Evolutionary conservation across 92 coral and sea anemone genomes (phyloP).

Genomic region (Zoanthus gigantus): DNA sequence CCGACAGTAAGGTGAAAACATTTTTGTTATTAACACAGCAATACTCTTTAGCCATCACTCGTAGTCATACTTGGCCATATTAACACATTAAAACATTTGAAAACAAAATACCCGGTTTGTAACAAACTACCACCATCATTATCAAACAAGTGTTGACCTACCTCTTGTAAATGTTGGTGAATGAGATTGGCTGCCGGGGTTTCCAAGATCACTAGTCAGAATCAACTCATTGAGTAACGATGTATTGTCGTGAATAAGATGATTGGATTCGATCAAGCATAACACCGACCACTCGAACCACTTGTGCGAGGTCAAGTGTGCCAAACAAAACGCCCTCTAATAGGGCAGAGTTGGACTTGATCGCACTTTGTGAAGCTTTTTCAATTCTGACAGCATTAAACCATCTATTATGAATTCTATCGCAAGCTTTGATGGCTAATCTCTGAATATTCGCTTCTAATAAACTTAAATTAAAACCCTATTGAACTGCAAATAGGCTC

Average conservation of each 20-base stretch:
- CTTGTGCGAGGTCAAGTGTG: slow-evolving; percentile 79
- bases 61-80: not conserved
- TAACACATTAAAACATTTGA: not conserved
- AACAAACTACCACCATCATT: not conserved
- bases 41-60: not conserved
- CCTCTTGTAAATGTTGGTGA: slow-evolving; percentile 24
- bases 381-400: slow-evolving; percentile 47
- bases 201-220: slow-evolving; percentile 10
- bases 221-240: not conserved
- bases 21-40: slow-evolving; percentile 72
- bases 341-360: slow-evolving; percentile 35
- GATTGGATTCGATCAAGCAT: not conserved
- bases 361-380: slow-evolving; percentile 60
- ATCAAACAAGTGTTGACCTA: slow-evolving; percentile 1
- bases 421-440: slow-evolving; percentile 77
- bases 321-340: slow-evolving; percentile 48
- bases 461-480: slow-evolving; percentile 80
- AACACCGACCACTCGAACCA: slow-evolving; percentile 6
- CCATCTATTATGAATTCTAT: slow-evolving; percentile 60
- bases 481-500: slow-evolving; percentile 77
- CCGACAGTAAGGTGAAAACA: slow-evolving; percentile 89
- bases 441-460: slow-evolving; percentile 70
- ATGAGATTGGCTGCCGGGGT: not conserved
- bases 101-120: not conserved
- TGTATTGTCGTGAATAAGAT: not conserved